Conservation (phyloP, 2,797 vertebrate genomes). For the Hipposideros larvatus region DNA sequence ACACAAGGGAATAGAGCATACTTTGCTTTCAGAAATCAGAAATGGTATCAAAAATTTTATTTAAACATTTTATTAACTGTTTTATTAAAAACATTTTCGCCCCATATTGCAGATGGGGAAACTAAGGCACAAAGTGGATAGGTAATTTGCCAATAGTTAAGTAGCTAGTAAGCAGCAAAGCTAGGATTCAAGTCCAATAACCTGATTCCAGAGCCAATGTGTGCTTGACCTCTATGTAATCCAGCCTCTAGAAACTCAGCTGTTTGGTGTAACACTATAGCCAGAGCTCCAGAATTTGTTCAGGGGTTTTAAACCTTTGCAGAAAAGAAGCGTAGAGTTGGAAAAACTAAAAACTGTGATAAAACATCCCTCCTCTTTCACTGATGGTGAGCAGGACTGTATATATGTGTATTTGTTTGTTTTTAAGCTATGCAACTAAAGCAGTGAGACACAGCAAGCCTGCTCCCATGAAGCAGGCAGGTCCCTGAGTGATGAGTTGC, state of each 20-base stretch:
- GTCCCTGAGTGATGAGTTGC: background rate
- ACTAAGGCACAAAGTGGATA: background rate
- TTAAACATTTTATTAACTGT: background rate
- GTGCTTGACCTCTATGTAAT: background rate
- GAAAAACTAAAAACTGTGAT: background rate
- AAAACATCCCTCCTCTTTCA: background rate
- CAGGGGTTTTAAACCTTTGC: background rate
- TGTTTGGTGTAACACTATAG: background rate
- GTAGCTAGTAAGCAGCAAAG: background rate
- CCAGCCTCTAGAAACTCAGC: background rate
- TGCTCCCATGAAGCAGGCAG: background rate
- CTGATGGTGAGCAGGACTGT: background rate
- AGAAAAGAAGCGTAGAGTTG: background rate
- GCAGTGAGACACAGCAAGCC: background rate
- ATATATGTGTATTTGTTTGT: background rate
- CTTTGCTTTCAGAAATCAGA: constrained; percentile 15
- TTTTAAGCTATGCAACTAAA: background rate
- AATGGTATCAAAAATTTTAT: background rate
- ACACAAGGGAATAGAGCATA: background rate
- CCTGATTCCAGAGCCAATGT: background rate
- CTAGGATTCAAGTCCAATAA: background rate
- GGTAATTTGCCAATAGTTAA: background rate
- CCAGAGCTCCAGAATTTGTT: background rate
- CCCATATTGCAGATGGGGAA: background rate
- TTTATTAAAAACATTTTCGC: background rate